Evolutionary conservation across 2,797 vertebrate genomes (phyloP).

Genomic region (Monodelphis domestica): DNA sequence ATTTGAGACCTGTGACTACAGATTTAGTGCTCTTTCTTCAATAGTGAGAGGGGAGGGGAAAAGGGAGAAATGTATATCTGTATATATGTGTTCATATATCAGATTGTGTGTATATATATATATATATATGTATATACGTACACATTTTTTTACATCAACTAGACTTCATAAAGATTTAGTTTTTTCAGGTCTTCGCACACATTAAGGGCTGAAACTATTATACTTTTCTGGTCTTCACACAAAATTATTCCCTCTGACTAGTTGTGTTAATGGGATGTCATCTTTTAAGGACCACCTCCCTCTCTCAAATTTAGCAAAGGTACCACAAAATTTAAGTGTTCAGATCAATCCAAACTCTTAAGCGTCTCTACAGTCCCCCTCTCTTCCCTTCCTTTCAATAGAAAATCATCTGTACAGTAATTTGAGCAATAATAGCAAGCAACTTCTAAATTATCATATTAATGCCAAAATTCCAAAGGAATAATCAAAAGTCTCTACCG

Average conservation of each 20-base stretch:
- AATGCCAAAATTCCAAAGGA: slow-evolving; percentile 18
- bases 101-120: too few relatives aligned
- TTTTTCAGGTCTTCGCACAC: slow-evolving; percentile 40
- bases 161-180: slow-evolving; percentile 37
- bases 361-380: background rate
- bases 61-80: background rate
- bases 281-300: background rate
- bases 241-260: background rate
- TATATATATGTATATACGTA: background rate
- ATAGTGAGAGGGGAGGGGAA: background rate
- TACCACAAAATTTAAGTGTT: background rate
- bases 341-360: background rate
- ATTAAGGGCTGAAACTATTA: slow-evolving; percentile 50
- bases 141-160: slow-evolving; percentile 48
- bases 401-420: slow-evolving; percentile 8
- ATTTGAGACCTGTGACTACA: background rate
- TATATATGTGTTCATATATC: too few relatives aligned
- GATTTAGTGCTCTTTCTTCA: background rate
- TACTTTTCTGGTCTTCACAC: background rate
- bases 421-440: background rate
- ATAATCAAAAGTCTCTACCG: slow-evolving; percentile 19
- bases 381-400: background rate
- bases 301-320: background rate
- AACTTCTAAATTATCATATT: slow-evolving; percentile 39
- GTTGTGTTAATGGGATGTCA: too few relatives aligned